Evolutionary conservation across 2,797 vertebrate genomes (phyloP).

Genomic region (Gymnothorax reevesii): DNA sequence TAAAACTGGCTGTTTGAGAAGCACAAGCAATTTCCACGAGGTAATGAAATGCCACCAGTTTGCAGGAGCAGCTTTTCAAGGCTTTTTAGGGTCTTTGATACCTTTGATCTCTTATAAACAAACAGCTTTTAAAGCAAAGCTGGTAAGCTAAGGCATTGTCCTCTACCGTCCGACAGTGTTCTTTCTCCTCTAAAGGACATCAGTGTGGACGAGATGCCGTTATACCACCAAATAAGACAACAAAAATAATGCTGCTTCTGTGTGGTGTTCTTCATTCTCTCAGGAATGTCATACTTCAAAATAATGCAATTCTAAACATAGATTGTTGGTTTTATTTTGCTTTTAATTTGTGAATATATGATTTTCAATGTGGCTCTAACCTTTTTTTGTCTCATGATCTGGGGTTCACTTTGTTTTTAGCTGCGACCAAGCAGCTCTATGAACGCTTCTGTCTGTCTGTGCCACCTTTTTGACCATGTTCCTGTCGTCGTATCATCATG

Average conservation of each 20-base stretch:
- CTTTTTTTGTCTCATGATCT: background rate
- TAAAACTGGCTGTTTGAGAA: slow-evolving; percentile 63
- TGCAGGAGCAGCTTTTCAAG: slow-evolving; percentile 67
- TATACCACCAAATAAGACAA: background rate
- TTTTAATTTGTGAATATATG: background rate
- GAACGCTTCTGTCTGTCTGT: no score
- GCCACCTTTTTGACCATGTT: no score
- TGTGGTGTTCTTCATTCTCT: background rate
- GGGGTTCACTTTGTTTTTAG: background rate
- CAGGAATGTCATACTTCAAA: background rate
- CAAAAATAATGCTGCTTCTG: slow-evolving; percentile 1
- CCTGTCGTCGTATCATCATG: no score
- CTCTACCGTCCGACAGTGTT: slow-evolving; percentile 18
- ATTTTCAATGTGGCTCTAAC: background rate
- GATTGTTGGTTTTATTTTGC: background rate
- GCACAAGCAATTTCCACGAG: slow-evolving; percentile 65
- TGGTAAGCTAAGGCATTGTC: slow-evolving; percentile 48
- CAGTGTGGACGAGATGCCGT: background rate
- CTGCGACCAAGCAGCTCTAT: no score
- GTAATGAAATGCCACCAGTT: slow-evolving; percentile 70
- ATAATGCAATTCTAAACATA: background rate
- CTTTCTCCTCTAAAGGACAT: slow-evolving; percentile 16
- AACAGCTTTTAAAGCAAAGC: slow-evolving; percentile 69
- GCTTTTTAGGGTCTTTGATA: slow-evolving; percentile 70
- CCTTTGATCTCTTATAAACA: slow-evolving; percentile 75